Evolutionary conservation across 2,113 vertebrate genomes (phyloP).

Genomic region (Passer montanus): DNA sequence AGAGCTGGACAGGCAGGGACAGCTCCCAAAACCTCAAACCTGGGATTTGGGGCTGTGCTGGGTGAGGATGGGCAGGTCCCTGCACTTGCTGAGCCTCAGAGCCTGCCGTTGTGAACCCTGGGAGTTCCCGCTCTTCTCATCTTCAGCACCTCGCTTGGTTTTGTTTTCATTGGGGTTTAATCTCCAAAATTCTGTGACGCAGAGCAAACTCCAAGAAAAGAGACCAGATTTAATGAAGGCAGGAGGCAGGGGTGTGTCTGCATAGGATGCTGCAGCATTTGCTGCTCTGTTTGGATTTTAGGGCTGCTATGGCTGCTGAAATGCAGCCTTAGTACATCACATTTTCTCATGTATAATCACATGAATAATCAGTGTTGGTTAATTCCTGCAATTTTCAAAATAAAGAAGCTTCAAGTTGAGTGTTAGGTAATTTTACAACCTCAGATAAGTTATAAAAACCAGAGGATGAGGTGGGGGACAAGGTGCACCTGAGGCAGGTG

Average conservation of each 20-base stretch:
- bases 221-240: not conserved
- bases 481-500: not conserved
- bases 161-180: not conserved
- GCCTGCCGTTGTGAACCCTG: not conserved
- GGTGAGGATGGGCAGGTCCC: not conserved
- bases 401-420: not conserved
- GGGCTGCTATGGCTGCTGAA: not conserved
- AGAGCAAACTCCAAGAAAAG: not conserved
- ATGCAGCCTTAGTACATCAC: accelerated
- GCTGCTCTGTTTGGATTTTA: accelerated
- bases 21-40: not conserved
- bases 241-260: accelerated
- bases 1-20: not conserved
- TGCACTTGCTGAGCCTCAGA: not conserved
- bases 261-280: not conserved
- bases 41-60: not conserved
- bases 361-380: too few relatives aligned
- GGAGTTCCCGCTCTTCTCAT: not conserved
- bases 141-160: accelerated
- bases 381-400: not conserved
- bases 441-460: accelerated
- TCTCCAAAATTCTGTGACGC: not conserved
- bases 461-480: not conserved
- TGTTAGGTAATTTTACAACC: not conserved
- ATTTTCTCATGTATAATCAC: accelerated